phyloP scores from a whole-genome alignment of 2,797 vertebrate genomes.

The Brachyalestes nurse region DNA sequence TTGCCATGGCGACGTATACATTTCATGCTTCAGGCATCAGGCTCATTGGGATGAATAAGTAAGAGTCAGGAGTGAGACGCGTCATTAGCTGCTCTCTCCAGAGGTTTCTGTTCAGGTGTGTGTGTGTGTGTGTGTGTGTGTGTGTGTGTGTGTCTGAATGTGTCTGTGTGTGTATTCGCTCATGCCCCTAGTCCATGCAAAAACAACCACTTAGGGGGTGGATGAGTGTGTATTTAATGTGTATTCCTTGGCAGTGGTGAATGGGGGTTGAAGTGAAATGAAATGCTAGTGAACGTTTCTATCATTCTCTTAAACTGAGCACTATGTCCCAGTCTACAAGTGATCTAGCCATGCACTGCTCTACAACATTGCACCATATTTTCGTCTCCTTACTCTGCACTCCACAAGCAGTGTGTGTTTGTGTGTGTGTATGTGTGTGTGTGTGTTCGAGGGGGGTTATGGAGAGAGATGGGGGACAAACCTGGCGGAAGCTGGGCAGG shows the following conservation, averaged over 20 bases:
- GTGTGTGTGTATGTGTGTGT: constrained; percentile 33
- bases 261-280: constrained; percentile 42
- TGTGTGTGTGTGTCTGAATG: constrained; percentile 61
- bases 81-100: constrained; percentile 76
- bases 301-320: background rate
- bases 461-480: constrained; percentile 83
- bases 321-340: background rate
- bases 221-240: constrained; percentile 28
- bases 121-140: constrained; percentile 57
- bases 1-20: constrained; percentile 55
- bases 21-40: constrained; percentile 57
- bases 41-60: constrained; percentile 76
- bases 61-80: constrained; percentile 78
- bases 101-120: constrained; percentile 77
- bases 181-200: constrained; percentile 61
- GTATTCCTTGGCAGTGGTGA: constrained; percentile 20
- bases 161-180: constrained; percentile 65
- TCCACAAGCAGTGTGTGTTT: constrained; percentile 51
- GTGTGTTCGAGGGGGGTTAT: constrained; percentile 57
- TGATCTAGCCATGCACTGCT: constrained; percentile 51
- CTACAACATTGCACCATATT: constrained; percentile 31
- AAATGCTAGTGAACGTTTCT: constrained; percentile 17
- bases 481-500: constrained; percentile 80
- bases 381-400: constrained; percentile 15
- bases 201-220: constrained; percentile 44